Evolutionary conservation across 2,113 vertebrate species (phyloP), one percentile per base, ranked within the genome.

Genomic region (Bostrychus sinensis): DNA sequence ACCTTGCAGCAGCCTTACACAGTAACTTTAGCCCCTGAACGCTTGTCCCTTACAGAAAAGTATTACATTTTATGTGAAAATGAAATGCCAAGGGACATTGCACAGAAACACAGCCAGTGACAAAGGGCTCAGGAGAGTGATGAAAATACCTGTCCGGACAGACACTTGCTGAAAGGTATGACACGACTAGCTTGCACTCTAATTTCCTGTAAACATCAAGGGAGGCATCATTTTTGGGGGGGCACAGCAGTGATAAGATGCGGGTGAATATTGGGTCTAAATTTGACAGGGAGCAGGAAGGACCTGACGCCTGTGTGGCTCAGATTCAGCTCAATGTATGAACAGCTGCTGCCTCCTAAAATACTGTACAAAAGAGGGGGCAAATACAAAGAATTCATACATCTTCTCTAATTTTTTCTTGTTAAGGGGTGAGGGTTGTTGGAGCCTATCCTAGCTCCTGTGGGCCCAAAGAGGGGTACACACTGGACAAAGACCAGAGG

Each of bases 51-150:
- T 55, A 51, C 58, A 82, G 78, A 62, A 81, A 75, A 72, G 60
- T 67, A 75, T 75, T 66, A 77, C 50, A 72, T 70, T 74, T 76
- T 51, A 85, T 72, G 69, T 79, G 53, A 81, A 84, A 86, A 86
- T 83, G 26, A 72, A 82, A 86, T 77, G 79, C 58, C 86, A 78
- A 56, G 76, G 30, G 75, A 71, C 61, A 59, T 55, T 66, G 60
- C 25, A 64, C 26, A 66, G 57, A 76, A 68, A 72, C 66, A 37
- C n/a, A 14, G 39, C 57, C 65, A 50, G 23, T 64, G 41, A 77
- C 81, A 89, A 82, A 86, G 25, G 51, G 58, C 82, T 77, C 67
- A 3, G 61, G 72, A 82, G 66, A 80, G 51, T 37, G 60, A 73
- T 81, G 66, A 81, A 83, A 78, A 65, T 72, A 80, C 75, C 59